A percentile compares a stretch with the other conserved stretches of the same genome.
These are phyloP conservation scores for Channa striata DNA, from an alignment of 2,797 vertebrate genomes.

Conservation along the genomic window DNA sequence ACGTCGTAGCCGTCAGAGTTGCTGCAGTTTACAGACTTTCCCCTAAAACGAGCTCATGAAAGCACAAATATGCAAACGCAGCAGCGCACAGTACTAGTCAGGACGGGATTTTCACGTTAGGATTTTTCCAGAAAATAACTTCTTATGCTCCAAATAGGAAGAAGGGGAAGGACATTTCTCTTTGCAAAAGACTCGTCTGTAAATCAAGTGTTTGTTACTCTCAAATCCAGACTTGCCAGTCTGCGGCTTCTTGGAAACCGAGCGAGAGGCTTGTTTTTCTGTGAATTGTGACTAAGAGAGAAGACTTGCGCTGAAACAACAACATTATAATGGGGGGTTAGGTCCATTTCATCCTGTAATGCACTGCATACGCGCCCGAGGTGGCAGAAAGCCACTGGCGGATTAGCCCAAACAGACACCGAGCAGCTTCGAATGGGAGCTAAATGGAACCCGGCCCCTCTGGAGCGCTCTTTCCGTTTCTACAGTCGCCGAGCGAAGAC, in stretches of 20 bases:
- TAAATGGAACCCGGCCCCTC: not conserved
- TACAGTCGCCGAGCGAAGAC: conserved; percentile 10
- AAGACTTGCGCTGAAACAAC: not conserved
- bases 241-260: not conserved
- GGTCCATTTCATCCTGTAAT: not conserved
- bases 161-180: not conserved
- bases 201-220: not conserved
- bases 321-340: not conserved
- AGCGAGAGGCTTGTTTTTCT: not conserved
- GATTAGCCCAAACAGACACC: not conserved
- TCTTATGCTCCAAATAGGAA: too few species aligned
- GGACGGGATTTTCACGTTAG: not conserved
- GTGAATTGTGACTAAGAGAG: not conserved
- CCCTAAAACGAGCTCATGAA: not conserved
- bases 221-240: not conserved
- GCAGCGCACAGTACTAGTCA: not conserved
- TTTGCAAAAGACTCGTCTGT: not conserved
- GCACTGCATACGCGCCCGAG: not conserved
- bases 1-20: not conserved
- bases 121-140: too few species aligned
- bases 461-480: not conserved
- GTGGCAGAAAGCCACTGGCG: not conserved
- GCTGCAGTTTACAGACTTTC: conserved; percentile 5
- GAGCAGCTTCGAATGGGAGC: not conserved
- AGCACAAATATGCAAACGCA: not conserved